Evolutionary conservation across 37 sponge, comb jelly and placozoan genomes (phyloP).

Genomic region (Hexactinellida sp.): DNA sequence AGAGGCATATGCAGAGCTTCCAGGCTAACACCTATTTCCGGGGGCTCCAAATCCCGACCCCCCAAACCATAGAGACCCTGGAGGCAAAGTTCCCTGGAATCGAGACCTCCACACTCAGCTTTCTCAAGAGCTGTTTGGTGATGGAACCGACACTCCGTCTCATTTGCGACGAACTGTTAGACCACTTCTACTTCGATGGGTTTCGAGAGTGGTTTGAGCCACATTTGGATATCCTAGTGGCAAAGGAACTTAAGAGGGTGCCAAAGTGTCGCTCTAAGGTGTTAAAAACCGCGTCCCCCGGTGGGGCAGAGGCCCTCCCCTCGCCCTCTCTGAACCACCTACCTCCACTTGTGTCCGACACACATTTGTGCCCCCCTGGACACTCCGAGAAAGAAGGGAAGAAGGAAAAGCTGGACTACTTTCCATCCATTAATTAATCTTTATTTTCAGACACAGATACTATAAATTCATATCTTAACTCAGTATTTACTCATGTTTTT

Average conservation of each 20-base stretch:
- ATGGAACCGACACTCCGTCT: slow-evolving; percentile 75
- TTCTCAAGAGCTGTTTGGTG: slow-evolving; percentile 72
- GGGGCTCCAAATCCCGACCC: slow-evolving; percentile 59
- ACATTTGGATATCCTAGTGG: slow-evolving; percentile 56
- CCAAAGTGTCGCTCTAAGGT: slow-evolving; percentile 46
- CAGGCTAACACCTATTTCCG: slow-evolving; percentile 62
- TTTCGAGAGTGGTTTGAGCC: slow-evolving; percentile 89
- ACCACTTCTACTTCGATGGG: slow-evolving; percentile 77
- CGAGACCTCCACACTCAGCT: slow-evolving; percentile 41
- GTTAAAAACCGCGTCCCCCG: slow-evolving; percentile 3
- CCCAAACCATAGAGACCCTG: slow-evolving; percentile 61
- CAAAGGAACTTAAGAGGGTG: slow-evolving; percentile 57
- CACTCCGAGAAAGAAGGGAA: neutral
- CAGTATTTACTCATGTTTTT: neutral
- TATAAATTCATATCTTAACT: neutral
- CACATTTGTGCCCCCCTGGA: neutral
- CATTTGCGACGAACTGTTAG: slow-evolving; percentile 78
- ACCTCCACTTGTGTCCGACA: neutral
- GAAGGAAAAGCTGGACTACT: neutral
- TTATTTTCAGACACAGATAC: neutral
- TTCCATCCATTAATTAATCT: neutral
- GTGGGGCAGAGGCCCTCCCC: neutral
- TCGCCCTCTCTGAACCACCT: slow-evolving; percentile 6
- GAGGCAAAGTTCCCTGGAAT: slow-evolving; percentile 38
- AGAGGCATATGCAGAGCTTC: slow-evolving; percentile 77